Evolutionary conservation across 2,888 invertebrate genomes (phyloP).

Genomic region (Arge pagana): DNA sequence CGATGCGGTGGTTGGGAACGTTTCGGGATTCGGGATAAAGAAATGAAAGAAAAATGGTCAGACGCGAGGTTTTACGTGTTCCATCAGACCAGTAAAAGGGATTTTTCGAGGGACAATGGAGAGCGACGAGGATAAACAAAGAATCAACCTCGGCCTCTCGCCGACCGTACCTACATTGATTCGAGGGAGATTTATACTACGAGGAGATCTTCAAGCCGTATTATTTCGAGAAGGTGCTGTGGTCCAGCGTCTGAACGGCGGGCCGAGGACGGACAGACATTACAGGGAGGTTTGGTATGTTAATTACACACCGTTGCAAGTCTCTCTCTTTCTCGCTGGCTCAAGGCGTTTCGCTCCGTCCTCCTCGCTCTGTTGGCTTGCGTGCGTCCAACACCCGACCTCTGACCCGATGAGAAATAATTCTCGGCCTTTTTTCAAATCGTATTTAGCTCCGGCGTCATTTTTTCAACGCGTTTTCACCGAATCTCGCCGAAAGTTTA

Average conservation of each 20-base stretch:
- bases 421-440: constrained; percentile 37
- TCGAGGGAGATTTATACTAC: too few species aligned
- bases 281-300: constrained; percentile 54
- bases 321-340: constrained; percentile 33
- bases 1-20: too few species aligned
- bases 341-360: constrained; percentile 33
- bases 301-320: constrained; percentile 54
- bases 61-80: too few species aligned
- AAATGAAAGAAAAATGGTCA: too few species aligned
- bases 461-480: too few species aligned
- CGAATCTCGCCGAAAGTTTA: too few species aligned
- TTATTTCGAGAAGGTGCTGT: constrained; percentile 9
- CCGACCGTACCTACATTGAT: too few species aligned
- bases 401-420: constrained; percentile 49
- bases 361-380: constrained; percentile 42
- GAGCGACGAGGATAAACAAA: too few species aligned
- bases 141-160: too few species aligned
- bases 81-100: too few species aligned
- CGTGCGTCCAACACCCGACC: constrained; percentile 49
- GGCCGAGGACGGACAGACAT: constrained; percentile 31
- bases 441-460: constrained; percentile 7
- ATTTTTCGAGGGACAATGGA: too few species aligned
- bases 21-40: too few species aligned
- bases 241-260: constrained; percentile 11
- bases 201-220: constrained; percentile 5